A percentile compares a stretch with the other conserved stretches of the same genome.
Conservation (phyloP, 2,888 invertebrate genomes). For the Noctua janthe region DNA sequence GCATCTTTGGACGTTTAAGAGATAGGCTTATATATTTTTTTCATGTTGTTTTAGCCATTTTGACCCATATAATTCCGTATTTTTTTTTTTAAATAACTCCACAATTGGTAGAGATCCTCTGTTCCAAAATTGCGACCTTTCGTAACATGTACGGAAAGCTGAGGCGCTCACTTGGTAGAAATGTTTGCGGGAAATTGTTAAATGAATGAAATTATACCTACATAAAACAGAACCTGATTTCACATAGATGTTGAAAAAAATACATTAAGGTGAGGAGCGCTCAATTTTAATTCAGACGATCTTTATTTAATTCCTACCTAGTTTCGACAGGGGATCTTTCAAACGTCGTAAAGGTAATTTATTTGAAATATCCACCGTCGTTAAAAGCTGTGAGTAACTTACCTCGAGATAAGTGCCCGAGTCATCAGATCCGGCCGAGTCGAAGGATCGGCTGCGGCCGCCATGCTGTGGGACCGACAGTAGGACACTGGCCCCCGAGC, state of each 20-base stretch:
- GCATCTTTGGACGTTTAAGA: too few species aligned
- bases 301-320: not conserved
- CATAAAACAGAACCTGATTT: not conserved
- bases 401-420: slow-evolving; percentile 89
- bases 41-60: too few species aligned
- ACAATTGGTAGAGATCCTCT: too few species aligned
- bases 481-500: slow-evolving; percentile 85
- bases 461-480: slow-evolving; percentile 93
- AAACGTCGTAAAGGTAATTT: not conserved
- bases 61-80: too few species aligned
- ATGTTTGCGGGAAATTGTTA: not conserved
- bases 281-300: not conserved
- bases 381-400: not conserved
- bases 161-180: not conserved
- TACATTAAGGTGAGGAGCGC: not conserved
- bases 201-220: not conserved
- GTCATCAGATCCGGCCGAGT: slow-evolving; percentile 93
- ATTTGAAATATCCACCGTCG: not conserved
- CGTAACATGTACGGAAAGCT: not conserved
- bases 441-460: slow-evolving; percentile 95
- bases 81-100: too few species aligned
- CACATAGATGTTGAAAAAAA: not conserved
- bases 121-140: not conserved
- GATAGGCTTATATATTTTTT: too few species aligned
- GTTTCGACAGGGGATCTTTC: not conserved